Percentiles rank a stretch among this genome's conserved stretches.
phyloP scores from a whole-genome alignment of 2,113 vertebrate genomes.

The Rhynchopsitta pachyrhyncha region DNA sequence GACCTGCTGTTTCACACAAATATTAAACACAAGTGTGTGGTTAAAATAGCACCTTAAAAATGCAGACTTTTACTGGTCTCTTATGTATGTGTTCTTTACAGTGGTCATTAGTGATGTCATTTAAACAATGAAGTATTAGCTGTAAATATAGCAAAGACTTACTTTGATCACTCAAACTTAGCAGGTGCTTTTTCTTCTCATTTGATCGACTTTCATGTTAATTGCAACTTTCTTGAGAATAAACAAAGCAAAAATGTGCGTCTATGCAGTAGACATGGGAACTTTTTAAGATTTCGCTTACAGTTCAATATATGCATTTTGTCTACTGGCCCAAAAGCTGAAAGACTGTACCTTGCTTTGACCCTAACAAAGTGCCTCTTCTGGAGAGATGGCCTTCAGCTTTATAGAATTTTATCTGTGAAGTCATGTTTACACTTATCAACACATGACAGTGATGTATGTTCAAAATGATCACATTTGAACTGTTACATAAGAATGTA shows the following conservation, averaged over 20 bases:
- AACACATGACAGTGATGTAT: fast-evolving
- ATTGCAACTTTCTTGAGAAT: background rate
- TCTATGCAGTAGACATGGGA: background rate
- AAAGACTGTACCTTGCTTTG: background rate
- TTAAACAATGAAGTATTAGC: background rate
- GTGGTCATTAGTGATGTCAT: background rate
- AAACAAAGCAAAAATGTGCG: background rate
- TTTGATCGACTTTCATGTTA: background rate
- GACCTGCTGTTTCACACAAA: background rate
- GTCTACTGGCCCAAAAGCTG: background rate
- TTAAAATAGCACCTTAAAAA: background rate
- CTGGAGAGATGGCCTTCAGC: background rate
- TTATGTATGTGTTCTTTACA: background rate
- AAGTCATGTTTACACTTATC: background rate
- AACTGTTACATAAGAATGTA: background rate
- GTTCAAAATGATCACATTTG: background rate
- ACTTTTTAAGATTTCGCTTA: background rate
- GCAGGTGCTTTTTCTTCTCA: background rate
- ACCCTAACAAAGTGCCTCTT: background rate
- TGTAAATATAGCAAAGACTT: background rate
- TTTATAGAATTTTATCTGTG: background rate
- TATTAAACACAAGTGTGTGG: background rate
- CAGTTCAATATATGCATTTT: background rate
- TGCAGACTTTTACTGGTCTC: background rate
- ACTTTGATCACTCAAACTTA: background rate